phyloP scores from a whole-genome alignment of 2,797 vertebrate genomes.

The Poecilia wingei region DNA sequence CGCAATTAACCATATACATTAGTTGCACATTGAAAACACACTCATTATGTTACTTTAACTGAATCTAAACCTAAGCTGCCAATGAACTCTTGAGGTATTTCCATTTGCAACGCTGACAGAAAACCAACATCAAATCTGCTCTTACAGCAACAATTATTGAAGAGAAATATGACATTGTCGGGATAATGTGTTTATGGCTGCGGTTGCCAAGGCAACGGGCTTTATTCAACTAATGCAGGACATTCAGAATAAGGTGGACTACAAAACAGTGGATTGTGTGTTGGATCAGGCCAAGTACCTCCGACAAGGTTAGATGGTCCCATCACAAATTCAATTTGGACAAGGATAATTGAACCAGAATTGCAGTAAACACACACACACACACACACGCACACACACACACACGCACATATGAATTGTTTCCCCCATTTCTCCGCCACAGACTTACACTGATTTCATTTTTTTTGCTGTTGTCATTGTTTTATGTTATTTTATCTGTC shows the following conservation, averaged over 20 bases:
- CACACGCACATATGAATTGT: neutral
- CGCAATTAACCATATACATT: neutral
- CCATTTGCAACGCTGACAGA: constrained; percentile 3
- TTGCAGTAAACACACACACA: constrained; percentile 15
- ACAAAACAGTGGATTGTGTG: constrained; percentile 40
- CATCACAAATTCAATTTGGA: constrained; percentile 42
- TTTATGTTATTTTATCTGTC: neutral
- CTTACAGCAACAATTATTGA: constrained; percentile 45
- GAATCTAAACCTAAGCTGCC: constrained; percentile 5
- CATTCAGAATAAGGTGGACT: constrained; percentile 45
- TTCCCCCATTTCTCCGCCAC: constrained; percentile 8
- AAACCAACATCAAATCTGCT: constrained; percentile 19
- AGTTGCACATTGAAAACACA: neutral
- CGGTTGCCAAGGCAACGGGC: constrained; percentile 59
- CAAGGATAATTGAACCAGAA: constrained; percentile 32
- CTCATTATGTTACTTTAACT: neutral
- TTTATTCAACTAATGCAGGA: constrained; percentile 46
- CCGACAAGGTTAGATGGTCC: constrained; percentile 27
- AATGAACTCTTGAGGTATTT: constrained; percentile 10
- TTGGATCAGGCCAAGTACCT: constrained; percentile 43
- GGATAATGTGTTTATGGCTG: constrained; percentile 51
- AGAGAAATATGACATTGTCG: constrained; percentile 57
- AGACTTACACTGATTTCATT: neutral
- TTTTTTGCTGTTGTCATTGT: constrained; percentile 1
- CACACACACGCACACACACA: constrained; percentile 4